Percentiles rank a stretch among this genome's conserved stretches.
Evolutionary conservation across 2,113 vertebrate species (phyloP).

Genomic region (Cryptoleucopteryx plumbea): DNA sequence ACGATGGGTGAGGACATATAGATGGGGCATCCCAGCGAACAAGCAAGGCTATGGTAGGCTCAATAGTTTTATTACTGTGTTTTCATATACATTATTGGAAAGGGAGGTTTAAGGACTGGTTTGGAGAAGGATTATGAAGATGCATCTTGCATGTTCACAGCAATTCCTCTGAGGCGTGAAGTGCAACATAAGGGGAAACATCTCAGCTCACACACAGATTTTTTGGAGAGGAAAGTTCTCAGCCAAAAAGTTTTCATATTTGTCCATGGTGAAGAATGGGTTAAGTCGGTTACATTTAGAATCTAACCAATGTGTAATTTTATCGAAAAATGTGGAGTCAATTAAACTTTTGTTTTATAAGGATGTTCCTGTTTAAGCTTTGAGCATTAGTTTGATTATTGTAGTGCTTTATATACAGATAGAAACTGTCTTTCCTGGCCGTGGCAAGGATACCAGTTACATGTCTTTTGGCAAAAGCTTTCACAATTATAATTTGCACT

Average conservation of each 20-base stretch:
- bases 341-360: conserved; percentile 46
- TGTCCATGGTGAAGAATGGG: background rate
- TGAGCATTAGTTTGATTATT: conserved; percentile 25
- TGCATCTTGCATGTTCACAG: background rate
- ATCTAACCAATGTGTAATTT: background rate
- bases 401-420: conserved; percentile 14
- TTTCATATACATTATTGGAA: background rate
- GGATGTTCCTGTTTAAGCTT: conserved; percentile 57
- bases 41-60: background rate
- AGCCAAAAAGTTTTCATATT: background rate
- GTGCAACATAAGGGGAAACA: background rate
- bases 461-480: background rate
- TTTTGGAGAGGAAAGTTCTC: background rate
- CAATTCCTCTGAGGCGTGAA: background rate
- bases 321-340: conserved; percentile 1
- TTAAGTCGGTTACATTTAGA: background rate
- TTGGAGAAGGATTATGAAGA: background rate
- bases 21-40: background rate
- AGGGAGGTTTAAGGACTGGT: background rate
- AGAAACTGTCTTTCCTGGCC: conserved; percentile 13
- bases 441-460: background rate
- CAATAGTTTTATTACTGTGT: background rate
- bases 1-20: fast-evolving
- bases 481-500: background rate
- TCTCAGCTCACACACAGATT: background rate